These are phyloP conservation scores for Anastatus disparis DNA, from an alignment of 1,140 invertebrate species.

Conservation along the genomic window DNA sequence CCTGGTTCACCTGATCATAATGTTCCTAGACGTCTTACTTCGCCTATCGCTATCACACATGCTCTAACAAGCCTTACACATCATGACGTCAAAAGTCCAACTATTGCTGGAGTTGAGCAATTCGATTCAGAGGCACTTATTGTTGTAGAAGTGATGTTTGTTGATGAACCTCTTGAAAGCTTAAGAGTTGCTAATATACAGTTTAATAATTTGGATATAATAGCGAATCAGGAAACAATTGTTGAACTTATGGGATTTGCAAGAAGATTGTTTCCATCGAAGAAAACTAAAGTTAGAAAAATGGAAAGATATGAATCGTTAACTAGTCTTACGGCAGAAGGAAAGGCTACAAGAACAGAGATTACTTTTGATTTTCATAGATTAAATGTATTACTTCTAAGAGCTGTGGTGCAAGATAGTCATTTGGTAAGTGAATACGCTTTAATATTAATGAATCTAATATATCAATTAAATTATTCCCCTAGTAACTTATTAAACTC, in stretches of 20 bases:
- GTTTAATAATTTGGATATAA: slow-evolving; percentile 95
- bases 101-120: slow-evolving; percentile 59
- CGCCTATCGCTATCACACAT: slow-evolving; percentile 71
- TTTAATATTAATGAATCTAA: not conserved
- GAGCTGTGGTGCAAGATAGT: slow-evolving; percentile 80
- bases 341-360: slow-evolving; percentile 70
- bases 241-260: slow-evolving; percentile 91
- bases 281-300: slow-evolving; percentile 54
- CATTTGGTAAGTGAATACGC: slow-evolving; percentile 65
- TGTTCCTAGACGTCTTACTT: slow-evolving; percentile 62
- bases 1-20: slow-evolving; percentile 74
- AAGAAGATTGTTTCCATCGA: slow-evolving; percentile 75
- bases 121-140: slow-evolving; percentile 86
- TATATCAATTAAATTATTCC: not conserved
- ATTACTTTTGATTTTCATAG: slow-evolving; percentile 93
- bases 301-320: slow-evolving; percentile 55
- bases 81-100: slow-evolving; percentile 52
- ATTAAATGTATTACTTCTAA: slow-evolving; percentile 86
- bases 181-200: slow-evolving; percentile 85
- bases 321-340: slow-evolving; percentile 52
- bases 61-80: slow-evolving; percentile 67
- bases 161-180: slow-evolving; percentile 73
- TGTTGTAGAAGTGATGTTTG: slow-evolving; percentile 81
- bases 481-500: too few relatives aligned
- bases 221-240: slow-evolving; percentile 96